Evolutionary conservation across 2,797 vertebrate genomes (phyloP), one percentile per base, ranked within the genome.

Genomic region (Rhincodon typus): DNA sequence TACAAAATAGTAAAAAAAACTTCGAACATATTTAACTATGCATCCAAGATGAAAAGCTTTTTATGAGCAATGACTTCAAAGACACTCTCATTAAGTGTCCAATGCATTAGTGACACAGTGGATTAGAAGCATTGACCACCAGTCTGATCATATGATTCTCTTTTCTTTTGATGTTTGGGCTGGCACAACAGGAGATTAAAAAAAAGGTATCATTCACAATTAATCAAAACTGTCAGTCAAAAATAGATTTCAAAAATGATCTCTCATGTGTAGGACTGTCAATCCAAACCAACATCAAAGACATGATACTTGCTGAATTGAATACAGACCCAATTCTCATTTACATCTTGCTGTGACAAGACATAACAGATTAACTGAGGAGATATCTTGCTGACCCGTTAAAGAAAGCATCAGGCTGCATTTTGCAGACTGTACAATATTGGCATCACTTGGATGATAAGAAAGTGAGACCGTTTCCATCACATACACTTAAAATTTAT

Each of bases 181-280:
- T 25, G 6, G 38, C 4, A 42, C 38, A 84, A 84, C 42, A 17
- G 38, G n/a, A 84, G 38, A 84, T 84, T 69, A 69, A 69, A 79
- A 84, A 84, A 84, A 46, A 84, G 79, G n/a, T 82, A 82, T 84
- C 19, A 84, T 46, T 84, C 82, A 46, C 82, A 84, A 84, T 84
- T 84, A 84, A 84, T 84, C 82, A 84, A 84, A 84, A 84, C 38
- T 84, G 42, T 46, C 82, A 84, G 82, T 84, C 82, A 84, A 84
- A 84, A 21, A 84, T 84, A 84, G 21, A 46, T 46, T 84, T 84
- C 82, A 84, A 84, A 84, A 42, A 82, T 82, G 79, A 15, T 38
- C 21, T 84, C 82, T 84, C 42, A 84, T 42, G 82, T 25, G 46
- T 46, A 46, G 82, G 82, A 6, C 42, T 84, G 38, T 84, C 82